Conservation (phyloP, 2,797 vertebrate species). For the Myotis myotis region DNA sequence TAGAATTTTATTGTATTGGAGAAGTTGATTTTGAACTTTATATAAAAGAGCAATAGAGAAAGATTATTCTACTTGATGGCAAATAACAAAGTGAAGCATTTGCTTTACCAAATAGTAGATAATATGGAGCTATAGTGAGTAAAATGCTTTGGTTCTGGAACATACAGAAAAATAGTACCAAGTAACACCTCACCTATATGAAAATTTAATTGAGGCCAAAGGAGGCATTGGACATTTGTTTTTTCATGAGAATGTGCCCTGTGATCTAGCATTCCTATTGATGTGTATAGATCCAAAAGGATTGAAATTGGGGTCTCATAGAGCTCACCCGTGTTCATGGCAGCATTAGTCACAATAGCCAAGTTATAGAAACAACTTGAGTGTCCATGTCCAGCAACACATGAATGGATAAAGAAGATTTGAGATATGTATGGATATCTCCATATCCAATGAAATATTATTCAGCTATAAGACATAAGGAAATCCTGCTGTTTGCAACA, state of each 20-base stretch:
- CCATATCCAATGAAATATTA: background rate
- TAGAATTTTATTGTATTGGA: background rate
- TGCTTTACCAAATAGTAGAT: background rate
- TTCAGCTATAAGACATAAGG: background rate
- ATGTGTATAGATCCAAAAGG: background rate
- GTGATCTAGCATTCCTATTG: background rate
- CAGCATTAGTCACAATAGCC: background rate
- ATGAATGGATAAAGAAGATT: background rate
- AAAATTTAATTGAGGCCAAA: background rate
- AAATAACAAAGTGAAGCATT: background rate
- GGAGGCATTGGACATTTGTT: background rate
- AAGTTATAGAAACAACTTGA: background rate
- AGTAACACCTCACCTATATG: background rate
- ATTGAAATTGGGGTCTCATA: background rate
- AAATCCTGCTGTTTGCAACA: background rate
- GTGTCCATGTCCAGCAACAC: background rate
- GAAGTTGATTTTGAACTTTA: background rate
- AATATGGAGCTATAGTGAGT: background rate
- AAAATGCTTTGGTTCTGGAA: background rate
- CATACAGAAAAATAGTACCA: background rate
- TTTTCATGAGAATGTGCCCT: background rate
- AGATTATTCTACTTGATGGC: background rate
- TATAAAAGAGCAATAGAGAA: background rate
- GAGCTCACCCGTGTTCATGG: too few relatives aligned
- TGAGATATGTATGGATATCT: background rate